Evolutionary conservation across 2,797 vertebrate species (phyloP), one percentile per base, ranked within the genome.

Genomic region (Carduelis carduelis): DNA sequence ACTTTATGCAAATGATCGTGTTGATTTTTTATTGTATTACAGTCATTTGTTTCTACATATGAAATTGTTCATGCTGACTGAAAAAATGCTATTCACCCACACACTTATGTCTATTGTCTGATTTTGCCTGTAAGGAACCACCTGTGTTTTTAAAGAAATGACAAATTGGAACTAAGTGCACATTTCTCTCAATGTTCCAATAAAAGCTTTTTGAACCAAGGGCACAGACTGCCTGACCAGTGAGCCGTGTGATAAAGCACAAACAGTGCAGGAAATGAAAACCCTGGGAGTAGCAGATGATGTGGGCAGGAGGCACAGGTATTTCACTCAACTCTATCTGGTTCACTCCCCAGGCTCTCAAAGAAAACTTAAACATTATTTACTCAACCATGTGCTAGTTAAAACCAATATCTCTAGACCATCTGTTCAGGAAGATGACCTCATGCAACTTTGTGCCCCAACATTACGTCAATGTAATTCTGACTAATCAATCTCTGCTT

Each of bases 221-320:
- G 96, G 96, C 97, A 96, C 91, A 37, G 85, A 46, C 97, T 97
- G 96, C 96, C 96, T 97, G 97, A 86, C 79, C 97, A 97, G 96
- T 97, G 97, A 98, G 95, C 97, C 94, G 1, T 98, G 96, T 91
- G 93, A 95, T 97, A 97, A 98, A 98, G 97, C 96, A 95, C 98
- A 97, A 97, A 97, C 97, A 97, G 98, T 90, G 98, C 94, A 98
- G 98, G 98, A 98, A 98, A 98, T 98, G 97, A 98, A 96, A 98
- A 98, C 95, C 97, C 94, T 90, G 49, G 98, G 98, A 98, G 95
- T 47, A 98, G 97, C 98, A 98, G 98, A 97, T 98, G 97, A 98
- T 70, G 93, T 91, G 86, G 82, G 97, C 89, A 89, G 98, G 97
- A 97, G 97, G 97, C 95, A 95, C 85, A 89, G 97, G 97, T 93